Evolutionary conservation across 2,888 invertebrate species (phyloP).

Genomic region (Diarsia brunnea): DNA sequence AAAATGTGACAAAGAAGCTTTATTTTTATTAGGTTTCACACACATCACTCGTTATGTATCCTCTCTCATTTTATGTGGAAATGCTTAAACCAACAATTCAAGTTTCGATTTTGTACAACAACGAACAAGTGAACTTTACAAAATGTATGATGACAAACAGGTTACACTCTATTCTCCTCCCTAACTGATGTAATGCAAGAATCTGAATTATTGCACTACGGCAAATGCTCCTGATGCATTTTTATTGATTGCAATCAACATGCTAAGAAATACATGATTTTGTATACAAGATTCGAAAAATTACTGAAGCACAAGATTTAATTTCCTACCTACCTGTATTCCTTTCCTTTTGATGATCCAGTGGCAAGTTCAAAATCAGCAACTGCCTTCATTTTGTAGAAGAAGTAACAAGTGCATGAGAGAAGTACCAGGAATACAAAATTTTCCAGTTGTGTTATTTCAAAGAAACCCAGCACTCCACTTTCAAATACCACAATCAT

Average conservation of each 20-base stretch:
- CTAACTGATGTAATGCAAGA: background rate
- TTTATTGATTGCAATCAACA: background rate
- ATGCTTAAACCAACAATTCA: background rate
- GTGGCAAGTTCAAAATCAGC: slow-evolving; percentile 85
- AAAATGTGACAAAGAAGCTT: too few species aligned
- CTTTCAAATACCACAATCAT: slow-evolving; percentile 93
- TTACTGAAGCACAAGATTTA: background rate
- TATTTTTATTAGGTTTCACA: too few species aligned
- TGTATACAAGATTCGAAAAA: background rate
- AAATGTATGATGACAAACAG: background rate
- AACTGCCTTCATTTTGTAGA: slow-evolving; percentile 86
- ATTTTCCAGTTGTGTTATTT: slow-evolving; percentile 90
- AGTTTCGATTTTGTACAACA: background rate
- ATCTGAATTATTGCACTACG: background rate
- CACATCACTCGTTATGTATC: too few species aligned
- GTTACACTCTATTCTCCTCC: background rate
- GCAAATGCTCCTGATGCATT: background rate
- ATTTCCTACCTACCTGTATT: slow-evolving; percentile 80
- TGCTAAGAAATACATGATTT: background rate
- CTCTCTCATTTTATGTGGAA: too few species aligned
- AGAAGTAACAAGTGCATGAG: slow-evolving; percentile 82
- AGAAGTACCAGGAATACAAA: slow-evolving; percentile 84
- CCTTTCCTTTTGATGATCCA: slow-evolving; percentile 85
- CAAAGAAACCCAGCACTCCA: slow-evolving; percentile 93
- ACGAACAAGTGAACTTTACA: background rate